Evolutionary conservation across 2,113 vertebrate genomes (phyloP).

Genomic region (Podiceps cristatus): DNA sequence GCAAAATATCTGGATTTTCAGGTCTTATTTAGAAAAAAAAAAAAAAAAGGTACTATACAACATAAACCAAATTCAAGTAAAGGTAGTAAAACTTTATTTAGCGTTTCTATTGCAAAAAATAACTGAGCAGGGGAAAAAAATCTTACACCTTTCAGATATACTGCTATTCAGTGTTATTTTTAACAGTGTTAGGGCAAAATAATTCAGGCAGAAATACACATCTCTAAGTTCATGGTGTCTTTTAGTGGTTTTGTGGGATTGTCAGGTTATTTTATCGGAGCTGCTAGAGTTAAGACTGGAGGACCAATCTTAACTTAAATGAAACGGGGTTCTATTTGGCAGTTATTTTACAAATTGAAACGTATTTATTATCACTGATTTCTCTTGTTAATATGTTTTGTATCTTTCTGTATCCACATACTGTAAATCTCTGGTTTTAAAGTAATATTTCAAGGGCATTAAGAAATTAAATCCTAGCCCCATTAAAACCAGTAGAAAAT

Average conservation of each 20-base stretch:
- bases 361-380: background rate
- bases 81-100: background rate
- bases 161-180: background rate
- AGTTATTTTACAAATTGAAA: background rate
- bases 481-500: background rate
- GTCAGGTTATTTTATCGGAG: background rate
- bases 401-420: background rate
- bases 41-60: background rate
- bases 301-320: background rate
- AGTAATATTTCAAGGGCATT: background rate
- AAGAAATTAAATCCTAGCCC: background rate
- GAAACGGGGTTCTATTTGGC: background rate
- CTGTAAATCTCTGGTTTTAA: background rate
- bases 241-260: background rate
- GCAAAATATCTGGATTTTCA: background rate
- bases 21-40: background rate
- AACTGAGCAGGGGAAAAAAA: background rate
- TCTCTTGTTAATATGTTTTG: background rate
- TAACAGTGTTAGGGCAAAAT: background rate
- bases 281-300: slow-evolving; percentile 34
- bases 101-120: background rate
- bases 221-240: background rate
- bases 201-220: background rate
- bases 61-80: background rate
- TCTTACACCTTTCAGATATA: background rate